Evolutionary conservation across 37 sponge, comb jelly and placozoan genomes (phyloP).

Genomic region (Halisarca cf. caerulea): DNA sequence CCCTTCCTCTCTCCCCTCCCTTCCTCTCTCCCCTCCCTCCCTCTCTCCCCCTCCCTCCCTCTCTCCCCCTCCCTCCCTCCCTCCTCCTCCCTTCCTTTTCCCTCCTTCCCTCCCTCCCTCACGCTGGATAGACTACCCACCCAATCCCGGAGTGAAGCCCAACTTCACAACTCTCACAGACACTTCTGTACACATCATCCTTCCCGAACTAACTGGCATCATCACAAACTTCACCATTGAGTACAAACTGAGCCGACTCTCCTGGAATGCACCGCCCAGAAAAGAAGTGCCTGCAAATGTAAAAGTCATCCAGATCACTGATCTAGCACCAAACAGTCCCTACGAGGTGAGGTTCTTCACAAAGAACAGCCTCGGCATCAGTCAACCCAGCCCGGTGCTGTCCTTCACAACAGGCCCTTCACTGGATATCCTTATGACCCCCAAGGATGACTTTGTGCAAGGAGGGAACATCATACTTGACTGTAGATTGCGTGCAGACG

Average conservation of each 20-base stretch:
- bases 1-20: not conserved
- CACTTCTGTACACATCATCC: not conserved
- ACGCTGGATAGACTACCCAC: constrained; percentile 10
- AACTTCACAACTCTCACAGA: not conserved
- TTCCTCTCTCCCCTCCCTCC: not conserved
- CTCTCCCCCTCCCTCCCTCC: not conserved
- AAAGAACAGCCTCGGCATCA: not conserved
- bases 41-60: constrained; percentile 19
- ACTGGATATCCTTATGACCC: not conserved
- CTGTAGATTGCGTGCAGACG: not conserved
- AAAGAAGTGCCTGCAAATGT: not conserved
- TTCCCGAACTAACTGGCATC: not conserved
- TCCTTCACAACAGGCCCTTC: not conserved
- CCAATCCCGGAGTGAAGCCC: not conserved
- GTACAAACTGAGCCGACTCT: not conserved
- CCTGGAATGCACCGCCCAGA: not conserved
- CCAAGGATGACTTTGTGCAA: not conserved
- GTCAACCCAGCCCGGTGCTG: not conserved
- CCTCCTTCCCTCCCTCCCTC: not conserved
- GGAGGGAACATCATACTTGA: not conserved
- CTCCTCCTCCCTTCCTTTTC: not conserved
- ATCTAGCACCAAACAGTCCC: not conserved
- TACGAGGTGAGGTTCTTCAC: constrained; percentile 2
- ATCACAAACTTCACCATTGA: not conserved
- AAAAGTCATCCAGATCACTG: not conserved